These are phyloP conservation scores for Pomatorhinus ruficollis DNA, from an alignment of 2,113 vertebrate genomes.

Conservation along the genomic window DNA sequence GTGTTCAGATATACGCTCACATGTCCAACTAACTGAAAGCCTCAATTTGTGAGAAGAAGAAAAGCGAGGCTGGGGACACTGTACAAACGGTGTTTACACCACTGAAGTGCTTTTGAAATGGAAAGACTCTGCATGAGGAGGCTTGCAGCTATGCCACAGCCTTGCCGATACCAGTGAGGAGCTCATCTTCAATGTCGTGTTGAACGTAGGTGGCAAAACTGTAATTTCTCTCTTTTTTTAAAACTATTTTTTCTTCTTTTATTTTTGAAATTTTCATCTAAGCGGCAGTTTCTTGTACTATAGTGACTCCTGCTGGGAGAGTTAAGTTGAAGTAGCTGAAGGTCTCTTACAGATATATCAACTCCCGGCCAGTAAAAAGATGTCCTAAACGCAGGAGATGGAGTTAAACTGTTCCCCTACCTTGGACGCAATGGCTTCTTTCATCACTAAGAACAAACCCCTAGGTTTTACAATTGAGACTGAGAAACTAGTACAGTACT, in stretches of 20 bases:
- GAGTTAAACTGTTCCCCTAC: conserved; percentile 89
- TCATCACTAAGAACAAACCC: conserved; percentile 90
- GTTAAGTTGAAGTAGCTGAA: conserved; percentile 89
- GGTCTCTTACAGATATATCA: conserved; percentile 88
- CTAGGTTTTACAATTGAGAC: conserved; percentile 89
- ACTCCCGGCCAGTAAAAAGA: conserved; percentile 89
- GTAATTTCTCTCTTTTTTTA: conserved; percentile 86
- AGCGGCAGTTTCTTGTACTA: conserved; percentile 87
- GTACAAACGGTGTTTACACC: conserved; percentile 86
- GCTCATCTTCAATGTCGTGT: conserved; percentile 87
- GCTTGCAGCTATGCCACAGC: conserved; percentile 79
- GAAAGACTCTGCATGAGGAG: conserved; percentile 85
- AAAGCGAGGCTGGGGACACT: conserved; percentile 83
- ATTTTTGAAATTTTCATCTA: conserved; percentile 90
- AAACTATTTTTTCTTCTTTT: conserved; percentile 89
- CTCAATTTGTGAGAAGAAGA: conserved; percentile 83
- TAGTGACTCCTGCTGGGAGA: conserved; percentile 88
- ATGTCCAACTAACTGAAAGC: conserved; percentile 84
- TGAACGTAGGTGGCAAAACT: conserved; percentile 89
- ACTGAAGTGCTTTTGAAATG: conserved; percentile 86
- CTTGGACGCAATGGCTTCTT: conserved; percentile 88
- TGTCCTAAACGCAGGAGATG: conserved; percentile 88
- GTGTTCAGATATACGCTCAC: conserved; percentile 81
- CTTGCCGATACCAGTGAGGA: conserved; percentile 83
- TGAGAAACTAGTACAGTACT: conserved; percentile 90